Percentiles rank a stretch among this genome's conserved stretches.
phyloP scores from a whole-genome alignment of 2,113 vertebrate species.

The Hassar affinis region DNA sequence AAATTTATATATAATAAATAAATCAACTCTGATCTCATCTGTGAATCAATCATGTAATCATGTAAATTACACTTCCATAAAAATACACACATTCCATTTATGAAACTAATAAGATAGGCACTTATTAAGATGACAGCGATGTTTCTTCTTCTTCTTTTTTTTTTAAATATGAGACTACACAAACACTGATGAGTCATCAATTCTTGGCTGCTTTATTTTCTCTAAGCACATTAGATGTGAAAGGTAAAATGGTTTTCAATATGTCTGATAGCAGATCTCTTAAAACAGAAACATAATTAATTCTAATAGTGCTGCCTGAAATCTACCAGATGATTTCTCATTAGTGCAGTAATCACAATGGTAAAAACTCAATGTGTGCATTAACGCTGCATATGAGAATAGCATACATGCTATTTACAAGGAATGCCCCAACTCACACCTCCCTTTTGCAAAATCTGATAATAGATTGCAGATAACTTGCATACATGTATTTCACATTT shows the following conservation, averaged over 20 bases:
- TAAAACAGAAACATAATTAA: background rate
- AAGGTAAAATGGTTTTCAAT: background rate
- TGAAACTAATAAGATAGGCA: background rate
- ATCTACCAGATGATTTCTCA: slow-evolving; percentile 6
- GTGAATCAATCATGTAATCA: background rate
- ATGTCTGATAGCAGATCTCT: background rate
- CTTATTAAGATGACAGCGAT: background rate
- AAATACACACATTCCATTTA: background rate
- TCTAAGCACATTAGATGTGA: background rate
- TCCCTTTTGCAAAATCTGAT: background rate
- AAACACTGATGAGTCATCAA: background rate
- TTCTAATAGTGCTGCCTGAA: background rate
- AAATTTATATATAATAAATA: background rate
- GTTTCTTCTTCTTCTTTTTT: background rate
- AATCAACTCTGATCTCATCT: background rate
- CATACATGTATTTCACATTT: background rate
- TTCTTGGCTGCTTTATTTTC: background rate
- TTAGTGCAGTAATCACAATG: background rate
- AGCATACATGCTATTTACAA: background rate
- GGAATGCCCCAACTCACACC: too few species aligned
- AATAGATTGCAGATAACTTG: background rate
- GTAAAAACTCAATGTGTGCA: background rate
- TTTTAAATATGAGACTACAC: background rate
- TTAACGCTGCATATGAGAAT: background rate
- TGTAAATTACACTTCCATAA: background rate